Conservation (phyloP, 2,797 vertebrate genomes). For the Melopsittacus undulatus region DNA sequence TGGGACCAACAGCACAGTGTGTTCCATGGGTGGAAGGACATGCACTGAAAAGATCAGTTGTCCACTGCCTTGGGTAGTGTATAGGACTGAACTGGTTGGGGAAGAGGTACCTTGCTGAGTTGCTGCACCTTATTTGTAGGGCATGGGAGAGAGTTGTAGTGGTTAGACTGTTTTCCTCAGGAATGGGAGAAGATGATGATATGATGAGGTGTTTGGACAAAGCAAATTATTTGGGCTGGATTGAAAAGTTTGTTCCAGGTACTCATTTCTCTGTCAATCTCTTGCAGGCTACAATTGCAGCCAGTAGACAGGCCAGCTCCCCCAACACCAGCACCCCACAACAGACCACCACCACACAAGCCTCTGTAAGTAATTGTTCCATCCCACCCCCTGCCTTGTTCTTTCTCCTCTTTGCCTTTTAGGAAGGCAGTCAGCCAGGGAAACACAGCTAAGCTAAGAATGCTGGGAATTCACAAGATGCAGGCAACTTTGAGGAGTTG, state of each 20-base stretch:
- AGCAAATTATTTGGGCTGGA: not conserved
- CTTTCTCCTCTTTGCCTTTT: not conserved
- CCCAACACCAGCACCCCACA: conserved; percentile 88
- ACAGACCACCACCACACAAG: conserved; percentile 86
- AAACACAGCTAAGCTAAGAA: not conserved
- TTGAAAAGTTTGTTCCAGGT: not conserved
- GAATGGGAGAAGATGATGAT: not conserved
- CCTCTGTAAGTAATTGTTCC: conserved; percentile 78
- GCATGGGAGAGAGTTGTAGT: not conserved
- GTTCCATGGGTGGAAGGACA: not conserved
- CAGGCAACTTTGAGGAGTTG: not conserved
- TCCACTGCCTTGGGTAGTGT: not conserved
- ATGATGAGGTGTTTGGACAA: not conserved
- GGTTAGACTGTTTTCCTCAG: not conserved
- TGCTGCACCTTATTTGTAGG: not conserved
- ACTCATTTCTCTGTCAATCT: conserved; percentile 7
- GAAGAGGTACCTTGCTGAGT: not conserved
- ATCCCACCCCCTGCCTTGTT: not conserved
- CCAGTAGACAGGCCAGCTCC: conserved; percentile 92
- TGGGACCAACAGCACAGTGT: not conserved
- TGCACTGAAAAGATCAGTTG: not conserved
- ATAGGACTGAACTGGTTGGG: not conserved
- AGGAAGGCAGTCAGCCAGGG: not conserved
- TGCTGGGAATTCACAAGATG: not conserved
- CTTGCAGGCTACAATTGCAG: conserved; percentile 92